These are phyloP conservation scores for Drosophila athabasca DNA, from an alignment of 1,140 invertebrate genomes.

Conservation along the genomic window DNA sequence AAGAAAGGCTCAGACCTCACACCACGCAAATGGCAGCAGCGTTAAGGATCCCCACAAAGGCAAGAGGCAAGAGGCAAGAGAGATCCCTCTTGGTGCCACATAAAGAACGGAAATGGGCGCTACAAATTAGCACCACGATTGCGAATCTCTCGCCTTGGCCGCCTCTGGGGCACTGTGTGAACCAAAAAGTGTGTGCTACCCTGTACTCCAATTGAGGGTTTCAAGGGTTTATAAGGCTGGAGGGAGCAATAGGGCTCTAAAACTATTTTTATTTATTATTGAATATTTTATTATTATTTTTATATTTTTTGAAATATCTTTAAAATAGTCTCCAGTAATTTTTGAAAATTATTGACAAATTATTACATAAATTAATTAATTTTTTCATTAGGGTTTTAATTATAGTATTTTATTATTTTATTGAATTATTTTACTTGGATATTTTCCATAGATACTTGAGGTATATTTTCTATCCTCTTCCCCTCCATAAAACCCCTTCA, in stretches of 20 bases:
- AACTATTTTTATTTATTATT: no score
- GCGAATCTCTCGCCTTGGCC: constrained; percentile 16
- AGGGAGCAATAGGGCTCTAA: no score
- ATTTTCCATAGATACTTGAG: neutral
- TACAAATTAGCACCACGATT: constrained; percentile 71
- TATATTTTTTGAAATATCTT: no score
- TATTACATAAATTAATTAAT: no score
- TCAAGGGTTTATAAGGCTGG: neutral
- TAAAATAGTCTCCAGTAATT: no score
- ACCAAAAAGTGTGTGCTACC: constrained; percentile 41
- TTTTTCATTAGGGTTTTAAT: no score
- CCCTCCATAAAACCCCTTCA: no score
- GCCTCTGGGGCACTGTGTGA: constrained; percentile 43
- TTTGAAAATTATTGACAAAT: no score
- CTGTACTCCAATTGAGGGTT: neutral
- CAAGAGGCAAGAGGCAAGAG: no score
- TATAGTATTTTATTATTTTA: neutral
- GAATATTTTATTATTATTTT: no score
- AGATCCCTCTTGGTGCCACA: constrained; percentile 22
- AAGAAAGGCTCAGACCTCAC: constrained; percentile 55
- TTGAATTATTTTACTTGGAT: neutral
- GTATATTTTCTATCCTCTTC: no score
- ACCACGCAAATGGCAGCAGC: constrained; percentile 24
- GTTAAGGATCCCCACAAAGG: constrained; percentile 23
- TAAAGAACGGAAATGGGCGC: constrained; percentile 74